Evolutionary conservation across 2,113 vertebrate species (phyloP), one percentile per base, ranked within the genome.

Genomic region (Pao palembangensis): DNA sequence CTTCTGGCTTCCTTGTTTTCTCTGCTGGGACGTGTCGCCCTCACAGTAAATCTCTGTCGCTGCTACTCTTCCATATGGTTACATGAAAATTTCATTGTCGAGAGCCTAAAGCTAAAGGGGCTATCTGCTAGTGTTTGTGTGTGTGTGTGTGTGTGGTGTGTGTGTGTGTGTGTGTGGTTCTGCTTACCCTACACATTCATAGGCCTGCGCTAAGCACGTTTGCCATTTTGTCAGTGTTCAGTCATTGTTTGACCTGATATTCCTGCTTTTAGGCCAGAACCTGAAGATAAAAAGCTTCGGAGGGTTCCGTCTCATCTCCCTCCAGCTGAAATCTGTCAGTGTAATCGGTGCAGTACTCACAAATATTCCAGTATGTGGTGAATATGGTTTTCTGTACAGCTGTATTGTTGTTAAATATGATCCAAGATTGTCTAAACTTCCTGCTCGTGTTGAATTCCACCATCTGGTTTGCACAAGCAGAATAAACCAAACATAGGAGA

Each of bases 21-120:
- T n/a, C n/a, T 58, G 73, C 20, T 23, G 71, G 82, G 81, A 84
- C 20, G 31, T 75, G 43, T 54, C 66, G 62, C 69, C 51, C 69
- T 53, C 92, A 94, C 94, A 95, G 94, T 98, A 96, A 96, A 96
- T 96, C 95, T 95, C 94, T 93, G 93, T 94, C 94, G 95, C 94
- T 82, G 92, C 94, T 95, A 94, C 93, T 94, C 93, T 91, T 96
- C 94, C 95, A 96, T 98, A 97, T 97, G 95, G 94, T 94, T 92
- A 92, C 94, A 96, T 96, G 92, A 95, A 95, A 94, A 96, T 95
- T 95, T 96, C 92, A 98, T 95, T 93, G 94, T 92, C 87, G 85
- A 90, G 86, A 90, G 95, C 95, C 94, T 70, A 87, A 91, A 94
- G 95, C 94, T 93, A 91, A 93, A 94, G 93, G 92, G 93, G 91